Percentiles rank a stretch among this genome's conserved stretches.
phyloP scores from a whole-genome alignment of 2,797 vertebrate species.

The Bradypodion ventrale region DNA sequence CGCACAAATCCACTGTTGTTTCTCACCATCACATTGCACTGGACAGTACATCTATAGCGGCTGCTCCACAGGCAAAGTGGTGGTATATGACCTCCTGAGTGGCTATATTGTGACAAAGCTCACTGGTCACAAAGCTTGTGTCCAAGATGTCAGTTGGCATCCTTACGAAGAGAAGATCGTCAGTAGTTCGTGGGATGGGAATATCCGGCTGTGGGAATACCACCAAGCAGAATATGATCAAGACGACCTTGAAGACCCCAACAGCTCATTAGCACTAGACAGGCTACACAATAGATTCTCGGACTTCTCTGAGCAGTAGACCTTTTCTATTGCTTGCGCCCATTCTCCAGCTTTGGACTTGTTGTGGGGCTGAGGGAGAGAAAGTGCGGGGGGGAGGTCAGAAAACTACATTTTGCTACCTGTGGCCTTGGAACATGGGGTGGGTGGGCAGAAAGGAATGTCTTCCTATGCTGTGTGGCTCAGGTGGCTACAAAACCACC shows the following conservation, averaged over 20 bases:
- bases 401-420: neutral
- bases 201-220: constrained; percentile 88
- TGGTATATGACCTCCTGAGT: constrained; percentile 89
- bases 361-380: neutral
- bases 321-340: constrained; percentile 4
- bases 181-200: constrained; percentile 95
- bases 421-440: neutral
- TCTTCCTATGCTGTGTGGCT: rapidly evolving
- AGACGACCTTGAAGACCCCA: constrained; percentile 77
- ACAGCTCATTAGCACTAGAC: constrained; percentile 46
- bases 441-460: no score
- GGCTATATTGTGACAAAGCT: constrained; percentile 85
- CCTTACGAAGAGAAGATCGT: constrained; percentile 88
- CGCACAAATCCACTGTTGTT: constrained; percentile 90
- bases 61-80: constrained; percentile 89
- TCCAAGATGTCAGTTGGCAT: constrained; percentile 92
- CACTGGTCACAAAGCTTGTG: constrained; percentile 87
- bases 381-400: neutral
- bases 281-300: constrained; percentile 9
- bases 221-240: constrained; percentile 82
- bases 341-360: neutral
- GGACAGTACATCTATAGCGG: constrained; percentile 92
- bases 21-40: constrained; percentile 88
- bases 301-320: constrained; percentile 59
- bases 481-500: no score